These are phyloP conservation scores for Apogon talboti DNA, from an alignment of 2,797 vertebrate genomes.

Conservation along the genomic window DNA sequence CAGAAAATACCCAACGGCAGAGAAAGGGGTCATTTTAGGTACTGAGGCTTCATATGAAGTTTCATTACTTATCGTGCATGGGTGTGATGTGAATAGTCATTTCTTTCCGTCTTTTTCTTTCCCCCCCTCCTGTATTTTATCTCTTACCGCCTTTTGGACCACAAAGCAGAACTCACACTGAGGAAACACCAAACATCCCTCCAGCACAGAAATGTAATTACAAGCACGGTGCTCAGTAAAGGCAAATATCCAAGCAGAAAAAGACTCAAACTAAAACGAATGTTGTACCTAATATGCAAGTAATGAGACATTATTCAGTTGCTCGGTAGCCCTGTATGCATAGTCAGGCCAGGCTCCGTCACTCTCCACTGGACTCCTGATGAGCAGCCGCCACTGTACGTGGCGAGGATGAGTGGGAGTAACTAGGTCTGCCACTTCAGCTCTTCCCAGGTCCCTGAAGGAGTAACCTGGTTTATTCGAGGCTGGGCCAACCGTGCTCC, in stretches of 20 bases:
- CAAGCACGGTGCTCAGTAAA: constrained; percentile 21
- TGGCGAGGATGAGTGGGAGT: constrained; percentile 67
- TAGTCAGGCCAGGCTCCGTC: constrained; percentile 35
- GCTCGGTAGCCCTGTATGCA: constrained; percentile 26
- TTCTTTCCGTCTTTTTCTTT: constrained; percentile 28
- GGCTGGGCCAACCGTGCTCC: constrained; percentile 57
- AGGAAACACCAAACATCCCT: constrained; percentile 2
- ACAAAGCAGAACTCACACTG: constrained; percentile 15
- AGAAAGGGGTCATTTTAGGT: constrained; percentile 27
- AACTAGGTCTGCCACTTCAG: constrained; percentile 77
- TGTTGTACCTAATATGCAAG: constrained; percentile 52
- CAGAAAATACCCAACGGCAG: constrained; percentile 45
- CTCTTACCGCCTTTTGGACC: constrained; percentile 5
- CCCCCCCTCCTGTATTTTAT: constrained; percentile 7
- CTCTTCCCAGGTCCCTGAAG: constrained; percentile 72
- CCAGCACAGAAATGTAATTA: constrained; percentile 40
- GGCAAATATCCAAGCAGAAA: constrained; percentile 28
- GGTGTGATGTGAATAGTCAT: constrained; percentile 17
- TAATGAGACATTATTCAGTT: constrained; percentile 53
- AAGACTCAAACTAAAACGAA: constrained; percentile 38
- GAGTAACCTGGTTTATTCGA: constrained; percentile 81
- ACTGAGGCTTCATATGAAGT: constrained; percentile 37
- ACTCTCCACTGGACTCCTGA: constrained; percentile 49
- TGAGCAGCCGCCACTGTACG: constrained; percentile 53
- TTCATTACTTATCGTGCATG: constrained; percentile 18